phyloP scores from a whole-genome alignment of 1,140 invertebrate genomes.

The Diplogasteroides magnus region DNA sequence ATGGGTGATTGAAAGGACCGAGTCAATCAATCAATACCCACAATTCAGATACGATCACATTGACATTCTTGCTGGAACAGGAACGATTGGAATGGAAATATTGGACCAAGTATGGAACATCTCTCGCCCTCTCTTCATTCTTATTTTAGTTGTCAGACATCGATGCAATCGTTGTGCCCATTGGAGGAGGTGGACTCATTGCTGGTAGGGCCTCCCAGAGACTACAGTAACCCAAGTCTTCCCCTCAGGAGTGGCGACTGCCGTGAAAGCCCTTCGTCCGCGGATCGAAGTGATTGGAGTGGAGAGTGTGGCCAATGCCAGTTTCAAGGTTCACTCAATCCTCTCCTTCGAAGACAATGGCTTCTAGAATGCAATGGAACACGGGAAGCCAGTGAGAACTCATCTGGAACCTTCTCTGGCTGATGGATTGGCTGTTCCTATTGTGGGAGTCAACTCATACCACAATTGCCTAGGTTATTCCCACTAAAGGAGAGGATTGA shows the following conservation, averaged over 20 bases:
- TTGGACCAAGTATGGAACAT: conserved; percentile 64
- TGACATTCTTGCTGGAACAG: conserved; percentile 82
- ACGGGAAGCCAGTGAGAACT: conserved; percentile 20
- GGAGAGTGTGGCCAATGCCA: conserved; percentile 63
- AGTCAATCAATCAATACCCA: too few species aligned
- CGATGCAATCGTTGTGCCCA: conserved; percentile 66
- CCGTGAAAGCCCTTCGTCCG: conserved; percentile 75
- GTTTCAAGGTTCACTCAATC: conserved; percentile 4
- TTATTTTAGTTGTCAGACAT: conserved; percentile 27
- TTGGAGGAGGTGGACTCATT: conserved; percentile 79
- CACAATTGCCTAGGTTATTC: conserved; percentile 70
- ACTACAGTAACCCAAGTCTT: background rate
- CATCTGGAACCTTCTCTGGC: conserved; percentile 19
- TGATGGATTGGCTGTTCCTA: conserved; percentile 71
- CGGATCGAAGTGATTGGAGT: conserved; percentile 70
- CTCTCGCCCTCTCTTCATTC: background rate
- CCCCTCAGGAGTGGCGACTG: conserved; percentile 63
- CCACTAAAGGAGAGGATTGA: conserved; percentile 59
- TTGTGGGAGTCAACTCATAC: conserved; percentile 79
- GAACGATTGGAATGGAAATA: conserved; percentile 82
- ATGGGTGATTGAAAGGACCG: too few species aligned
- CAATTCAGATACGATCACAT: conserved; percentile 77
- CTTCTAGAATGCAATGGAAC: conserved; percentile 29
- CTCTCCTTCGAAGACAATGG: background rate
- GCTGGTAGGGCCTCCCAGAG: conserved; percentile 63